These are phyloP conservation scores for Lagorchestes hirsutus DNA, from an alignment of 2,797 vertebrate genomes.

Conservation along the genomic window DNA sequence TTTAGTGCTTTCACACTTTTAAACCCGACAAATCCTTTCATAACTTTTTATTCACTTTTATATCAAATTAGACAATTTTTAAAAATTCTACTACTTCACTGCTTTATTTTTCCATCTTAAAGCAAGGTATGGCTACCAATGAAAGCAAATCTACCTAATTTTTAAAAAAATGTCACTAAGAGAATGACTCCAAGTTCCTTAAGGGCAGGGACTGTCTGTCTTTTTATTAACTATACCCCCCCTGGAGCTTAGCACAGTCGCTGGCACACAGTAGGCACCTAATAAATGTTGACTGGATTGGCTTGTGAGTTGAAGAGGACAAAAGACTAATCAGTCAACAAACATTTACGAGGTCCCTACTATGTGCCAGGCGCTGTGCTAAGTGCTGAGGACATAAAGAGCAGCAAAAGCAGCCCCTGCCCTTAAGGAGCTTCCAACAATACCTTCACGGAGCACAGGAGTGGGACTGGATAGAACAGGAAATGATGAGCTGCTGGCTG, in stretches of 20 bases:
- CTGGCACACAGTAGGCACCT: background rate
- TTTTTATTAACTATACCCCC: background rate
- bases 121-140: background rate
- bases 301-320: background rate
- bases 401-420: background rate
- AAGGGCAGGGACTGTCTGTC: background rate
- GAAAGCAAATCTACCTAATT: constrained; percentile 26
- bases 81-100: constrained; percentile 39
- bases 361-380: background rate
- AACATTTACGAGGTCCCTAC: background rate
- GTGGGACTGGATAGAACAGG: background rate
- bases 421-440: background rate
- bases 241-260: background rate
- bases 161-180: background rate
- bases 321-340: background rate
- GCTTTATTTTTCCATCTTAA: constrained; percentile 42
- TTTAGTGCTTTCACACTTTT: constrained; percentile 52
- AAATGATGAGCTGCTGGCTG: background rate
- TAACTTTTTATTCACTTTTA: constrained; percentile 44
- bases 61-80: constrained; percentile 23
- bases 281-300: background rate
- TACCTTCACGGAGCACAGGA: background rate
- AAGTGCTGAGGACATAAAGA: background rate
- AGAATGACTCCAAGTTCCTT: background rate
- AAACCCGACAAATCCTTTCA: constrained; percentile 32